Conservation (phyloP, 2,797 vertebrate genomes). For the Pseudopleuronectes americanus region DNA sequence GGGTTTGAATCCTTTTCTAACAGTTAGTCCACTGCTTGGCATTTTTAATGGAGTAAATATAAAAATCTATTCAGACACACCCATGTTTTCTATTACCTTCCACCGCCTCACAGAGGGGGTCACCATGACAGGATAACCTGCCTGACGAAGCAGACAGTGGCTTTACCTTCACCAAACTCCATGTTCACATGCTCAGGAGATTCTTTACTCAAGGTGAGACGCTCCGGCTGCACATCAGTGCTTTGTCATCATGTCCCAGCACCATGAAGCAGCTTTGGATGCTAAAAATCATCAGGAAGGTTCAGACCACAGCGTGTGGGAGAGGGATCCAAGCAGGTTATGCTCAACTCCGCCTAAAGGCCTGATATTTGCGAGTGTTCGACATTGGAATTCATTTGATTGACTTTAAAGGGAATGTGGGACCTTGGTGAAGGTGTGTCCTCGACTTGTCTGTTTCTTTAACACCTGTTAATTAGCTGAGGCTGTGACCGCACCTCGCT, state of each 20-base stretch:
- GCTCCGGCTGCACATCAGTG: too few relatives aligned
- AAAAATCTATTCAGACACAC: neutral
- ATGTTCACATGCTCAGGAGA: neutral
- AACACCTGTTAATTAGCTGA: neutral
- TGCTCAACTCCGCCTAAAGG: neutral
- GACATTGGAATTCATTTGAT: neutral
- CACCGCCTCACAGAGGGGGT: too few relatives aligned
- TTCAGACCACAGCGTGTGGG: neutral
- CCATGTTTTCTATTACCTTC: neutral
- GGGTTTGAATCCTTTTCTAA: too few relatives aligned
- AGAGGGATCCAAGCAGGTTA: neutral
- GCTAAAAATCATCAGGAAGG: accelerated
- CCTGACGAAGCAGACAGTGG: too few relatives aligned
- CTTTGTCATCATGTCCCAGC: neutral
- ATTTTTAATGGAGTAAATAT: too few relatives aligned
- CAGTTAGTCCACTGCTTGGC: too few relatives aligned
- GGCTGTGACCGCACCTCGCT: neutral
- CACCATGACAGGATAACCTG: too few relatives aligned
- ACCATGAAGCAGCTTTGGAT: neutral
- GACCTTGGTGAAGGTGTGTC: neutral
- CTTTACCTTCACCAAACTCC: too few relatives aligned
- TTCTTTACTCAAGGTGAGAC: neutral
- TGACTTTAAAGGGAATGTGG: neutral
- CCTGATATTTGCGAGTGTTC: too few relatives aligned
- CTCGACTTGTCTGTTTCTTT: too few relatives aligned